phyloP scores from a whole-genome alignment of 2,888 invertebrate genomes.

The Colletes collaris region DNA sequence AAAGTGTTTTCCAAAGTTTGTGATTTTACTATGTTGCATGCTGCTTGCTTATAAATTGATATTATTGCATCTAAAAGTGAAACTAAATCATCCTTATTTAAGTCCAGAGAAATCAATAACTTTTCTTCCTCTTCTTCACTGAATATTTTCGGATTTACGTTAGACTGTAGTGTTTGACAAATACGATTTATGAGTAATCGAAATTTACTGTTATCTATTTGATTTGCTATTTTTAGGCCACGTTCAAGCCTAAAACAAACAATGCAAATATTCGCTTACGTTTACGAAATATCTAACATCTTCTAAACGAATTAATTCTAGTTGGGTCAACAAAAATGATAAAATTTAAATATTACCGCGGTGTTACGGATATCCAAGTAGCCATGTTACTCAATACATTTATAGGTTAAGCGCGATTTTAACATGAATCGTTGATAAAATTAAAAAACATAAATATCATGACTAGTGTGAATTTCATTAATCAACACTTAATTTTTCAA shows the following conservation, averaged over 20 bases:
- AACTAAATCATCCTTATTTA: constrained; percentile 71
- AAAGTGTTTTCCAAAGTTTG: constrained; percentile 71
- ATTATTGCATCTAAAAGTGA: constrained; percentile 72
- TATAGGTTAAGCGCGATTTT: constrained; percentile 23
- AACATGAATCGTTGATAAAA: not conserved
- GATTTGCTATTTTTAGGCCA: constrained; percentile 72
- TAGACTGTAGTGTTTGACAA: constrained; percentile 73
- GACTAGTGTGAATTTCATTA: not conserved
- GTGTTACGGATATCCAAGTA: constrained; percentile 46
- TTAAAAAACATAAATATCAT: not conserved
- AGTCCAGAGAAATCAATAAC: constrained; percentile 71
- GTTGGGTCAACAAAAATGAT: not conserved
- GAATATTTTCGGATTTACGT: constrained; percentile 69
- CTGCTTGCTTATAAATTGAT: constrained; percentile 75
- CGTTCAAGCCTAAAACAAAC: constrained; percentile 67
- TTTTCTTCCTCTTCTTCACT: constrained; percentile 77
- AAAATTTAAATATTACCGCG: constrained; percentile 47
- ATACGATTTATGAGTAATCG: constrained; percentile 75
- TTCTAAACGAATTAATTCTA: not conserved
- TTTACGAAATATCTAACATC: not conserved
- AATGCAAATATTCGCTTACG: not conserved
- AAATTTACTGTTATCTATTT: constrained; percentile 76
- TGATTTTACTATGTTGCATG: constrained; percentile 73
- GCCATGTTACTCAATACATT: constrained; percentile 34
- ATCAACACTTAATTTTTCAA: not conserved